Percentiles rank a stretch among this genome's conserved stretches.
Evolutionary conservation across 2,113 vertebrate species (phyloP).

Genomic region (Aspidoscelis tigris): DNA sequence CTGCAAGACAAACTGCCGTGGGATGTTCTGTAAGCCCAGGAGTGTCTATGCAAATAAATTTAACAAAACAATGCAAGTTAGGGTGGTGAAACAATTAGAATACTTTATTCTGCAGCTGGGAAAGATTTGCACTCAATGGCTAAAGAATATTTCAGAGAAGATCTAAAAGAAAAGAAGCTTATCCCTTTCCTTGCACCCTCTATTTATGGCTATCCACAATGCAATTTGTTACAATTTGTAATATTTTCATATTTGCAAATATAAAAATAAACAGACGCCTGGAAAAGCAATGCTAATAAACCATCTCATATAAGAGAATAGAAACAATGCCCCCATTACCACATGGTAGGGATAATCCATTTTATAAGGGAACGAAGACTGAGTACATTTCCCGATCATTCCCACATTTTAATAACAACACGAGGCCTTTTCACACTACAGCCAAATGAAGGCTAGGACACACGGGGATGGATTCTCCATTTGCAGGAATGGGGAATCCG

Average conservation of each 20-base stretch:
- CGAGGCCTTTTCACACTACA: too few relatives aligned
- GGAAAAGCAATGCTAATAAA: background rate
- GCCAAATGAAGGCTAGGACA: too few relatives aligned
- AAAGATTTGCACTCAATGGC: background rate
- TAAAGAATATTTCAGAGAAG: background rate
- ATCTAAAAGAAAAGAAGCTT: background rate
- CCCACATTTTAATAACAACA: too few relatives aligned
- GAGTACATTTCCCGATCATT: too few relatives aligned
- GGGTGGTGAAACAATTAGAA: background rate
- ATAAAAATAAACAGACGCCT: background rate
- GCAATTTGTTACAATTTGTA: too few relatives aligned
- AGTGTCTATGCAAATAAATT: conserved; percentile 81
- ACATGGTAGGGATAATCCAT: too few relatives aligned
- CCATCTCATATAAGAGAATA: background rate
- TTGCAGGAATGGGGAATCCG: too few relatives aligned
- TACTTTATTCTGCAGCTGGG: background rate
- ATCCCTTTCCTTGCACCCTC: background rate
- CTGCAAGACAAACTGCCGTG: conserved; percentile 88
- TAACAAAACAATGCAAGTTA: background rate
- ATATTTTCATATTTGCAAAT: background rate
- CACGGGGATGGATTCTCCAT: too few relatives aligned
- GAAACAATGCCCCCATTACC: conserved; percentile 2
- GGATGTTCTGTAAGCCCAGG: conserved; percentile 85
- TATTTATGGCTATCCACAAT: background rate
- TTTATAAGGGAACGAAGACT: too few relatives aligned